Conservation (phyloP, 2,888 invertebrate species). For the Scaptomyza polygonia region DNA sequence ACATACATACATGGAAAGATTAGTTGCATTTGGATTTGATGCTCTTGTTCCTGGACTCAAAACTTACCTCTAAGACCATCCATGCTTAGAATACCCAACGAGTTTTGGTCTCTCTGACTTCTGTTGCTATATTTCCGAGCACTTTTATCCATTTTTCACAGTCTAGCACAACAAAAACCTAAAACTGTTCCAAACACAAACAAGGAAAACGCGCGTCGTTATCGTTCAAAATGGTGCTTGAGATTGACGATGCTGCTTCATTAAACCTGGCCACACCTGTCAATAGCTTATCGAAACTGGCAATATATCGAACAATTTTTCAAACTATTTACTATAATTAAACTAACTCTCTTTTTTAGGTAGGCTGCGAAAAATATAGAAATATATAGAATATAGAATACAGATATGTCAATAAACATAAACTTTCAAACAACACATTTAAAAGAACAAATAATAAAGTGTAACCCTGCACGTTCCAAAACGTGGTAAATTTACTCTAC, state of each 20-base stretch:
- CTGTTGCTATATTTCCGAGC: conserved; percentile 19
- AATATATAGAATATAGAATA: no score
- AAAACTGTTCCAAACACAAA: conserved; percentile 8
- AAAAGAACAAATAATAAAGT: not conserved
- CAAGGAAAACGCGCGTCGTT: conserved; percentile 45
- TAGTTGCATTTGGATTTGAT: not conserved
- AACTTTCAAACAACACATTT: not conserved
- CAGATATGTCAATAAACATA: not conserved
- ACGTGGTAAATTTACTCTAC: conserved; percentile 29
- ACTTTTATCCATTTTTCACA: conserved; percentile 55
- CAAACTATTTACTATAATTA: not conserved
- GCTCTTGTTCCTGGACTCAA: not conserved
- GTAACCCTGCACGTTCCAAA: conserved; percentile 42
- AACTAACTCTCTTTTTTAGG: not conserved
- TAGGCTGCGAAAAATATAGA: not conserved
- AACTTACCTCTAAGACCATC: conserved; percentile 72
- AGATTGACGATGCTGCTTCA: conserved; percentile 19
- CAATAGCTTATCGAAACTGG: conserved; percentile 5
- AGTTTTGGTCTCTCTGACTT: conserved; percentile 59
- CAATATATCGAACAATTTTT: not conserved
- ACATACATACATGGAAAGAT: conserved; percentile 1
- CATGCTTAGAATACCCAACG: conserved; percentile 74
- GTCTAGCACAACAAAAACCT: conserved; percentile 19
- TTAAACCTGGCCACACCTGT: conserved; percentile 31
- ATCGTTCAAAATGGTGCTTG: conserved; percentile 50